Evolutionary conservation across 2,113 vertebrate genomes (phyloP).

Genomic region (Leucosticte australis): DNA sequence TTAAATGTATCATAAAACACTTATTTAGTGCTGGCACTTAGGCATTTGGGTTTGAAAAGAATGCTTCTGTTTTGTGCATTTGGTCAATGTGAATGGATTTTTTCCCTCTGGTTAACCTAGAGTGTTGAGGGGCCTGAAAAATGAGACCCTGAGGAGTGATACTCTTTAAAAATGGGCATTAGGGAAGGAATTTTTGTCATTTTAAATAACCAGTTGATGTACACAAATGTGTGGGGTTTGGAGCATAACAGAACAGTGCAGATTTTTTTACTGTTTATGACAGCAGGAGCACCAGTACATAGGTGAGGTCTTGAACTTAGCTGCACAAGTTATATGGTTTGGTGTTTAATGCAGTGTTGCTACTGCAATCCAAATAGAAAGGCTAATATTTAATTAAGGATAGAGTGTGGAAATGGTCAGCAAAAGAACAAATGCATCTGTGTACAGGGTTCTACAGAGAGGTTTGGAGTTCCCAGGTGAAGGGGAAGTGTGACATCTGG

Average conservation of each 20-base stretch:
- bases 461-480: neutral
- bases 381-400: neutral
- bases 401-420: neutral
- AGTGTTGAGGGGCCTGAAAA: neutral
- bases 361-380: neutral
- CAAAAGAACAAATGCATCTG: neutral
- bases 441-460: neutral
- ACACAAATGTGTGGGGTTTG: neutral
- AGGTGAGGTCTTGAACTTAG: neutral
- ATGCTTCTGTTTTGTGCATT: neutral
- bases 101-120: neutral
- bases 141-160: neutral
- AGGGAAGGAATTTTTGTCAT: neutral
- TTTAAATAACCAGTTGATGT: neutral
- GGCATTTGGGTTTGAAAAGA: neutral
- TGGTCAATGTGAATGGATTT: neutral
- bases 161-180: neutral
- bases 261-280: neutral
- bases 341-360: neutral
- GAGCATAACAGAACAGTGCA: neutral
- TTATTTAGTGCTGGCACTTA: neutral
- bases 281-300: fast-evolving
- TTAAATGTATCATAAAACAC: neutral
- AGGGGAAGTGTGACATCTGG: conserved; percentile 64
- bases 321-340: neutral